Evolutionary conservation across 2,888 invertebrate genomes (phyloP).

Genomic region (Trichogramma evanescens): DNA sequence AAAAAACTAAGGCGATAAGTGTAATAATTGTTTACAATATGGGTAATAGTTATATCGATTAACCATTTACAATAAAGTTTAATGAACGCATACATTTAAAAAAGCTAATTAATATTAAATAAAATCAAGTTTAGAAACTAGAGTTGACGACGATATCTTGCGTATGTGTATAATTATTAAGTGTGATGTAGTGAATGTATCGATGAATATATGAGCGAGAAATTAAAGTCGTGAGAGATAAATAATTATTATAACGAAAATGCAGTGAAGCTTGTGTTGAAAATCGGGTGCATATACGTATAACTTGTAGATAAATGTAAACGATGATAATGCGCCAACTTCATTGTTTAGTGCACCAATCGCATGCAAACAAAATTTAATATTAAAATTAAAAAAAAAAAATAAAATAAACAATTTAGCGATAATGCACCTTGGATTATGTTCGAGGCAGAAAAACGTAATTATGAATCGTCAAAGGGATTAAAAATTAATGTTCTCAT

Average conservation of each 20-base stretch:
- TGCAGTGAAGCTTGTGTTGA: slow-evolving; percentile 12
- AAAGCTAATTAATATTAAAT: slow-evolving; percentile 7
- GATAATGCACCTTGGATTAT: slow-evolving; percentile 18
- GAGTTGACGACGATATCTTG: slow-evolving; percentile 11
- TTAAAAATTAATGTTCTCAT: slow-evolving; percentile 7
- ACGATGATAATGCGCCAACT: slow-evolving; percentile 14
- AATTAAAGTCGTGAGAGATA: too few relatives aligned
- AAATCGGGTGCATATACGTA: slow-evolving; percentile 20
- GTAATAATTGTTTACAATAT: slow-evolving; percentile 40
- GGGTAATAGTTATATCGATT: slow-evolving; percentile 19
- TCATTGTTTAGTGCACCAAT: slow-evolving; percentile 19
- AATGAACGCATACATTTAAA: not conserved
- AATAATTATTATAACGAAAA: too few relatives aligned
- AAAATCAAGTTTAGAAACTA: not conserved
- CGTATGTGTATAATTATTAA: slow-evolving; percentile 19
- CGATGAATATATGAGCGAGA: not conserved
- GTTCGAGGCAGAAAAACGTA: slow-evolving; percentile 4
- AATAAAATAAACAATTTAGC: slow-evolving; percentile 15
- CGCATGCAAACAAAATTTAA: slow-evolving; percentile 12
- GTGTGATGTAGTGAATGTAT: not conserved
- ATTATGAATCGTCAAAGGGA: slow-evolving; percentile 1
- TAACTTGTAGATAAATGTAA: slow-evolving; percentile 22
- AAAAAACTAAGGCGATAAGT: slow-evolving; percentile 27
- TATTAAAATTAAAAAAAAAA: slow-evolving; percentile 10
- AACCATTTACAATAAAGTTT: slow-evolving; percentile 18